Conservation (phyloP, 1,140 invertebrate species). For the Papilio aristodemus region DNA sequence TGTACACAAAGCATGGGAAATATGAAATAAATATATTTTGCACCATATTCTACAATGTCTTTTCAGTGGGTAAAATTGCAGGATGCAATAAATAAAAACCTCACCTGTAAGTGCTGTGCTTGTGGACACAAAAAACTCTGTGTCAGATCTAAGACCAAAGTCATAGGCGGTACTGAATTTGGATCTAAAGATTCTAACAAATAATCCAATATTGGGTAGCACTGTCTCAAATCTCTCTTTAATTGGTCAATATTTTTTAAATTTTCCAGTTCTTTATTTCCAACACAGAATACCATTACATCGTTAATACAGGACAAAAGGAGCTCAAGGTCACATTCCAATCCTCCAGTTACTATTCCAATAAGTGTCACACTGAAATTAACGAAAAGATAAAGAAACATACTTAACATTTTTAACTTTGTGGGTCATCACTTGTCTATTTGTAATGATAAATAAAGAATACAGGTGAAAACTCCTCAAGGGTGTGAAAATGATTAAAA, state of each 20-base stretch:
- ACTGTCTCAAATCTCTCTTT: conserved; percentile 88
- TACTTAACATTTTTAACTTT: too few species aligned
- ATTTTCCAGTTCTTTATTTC: conserved; percentile 87
- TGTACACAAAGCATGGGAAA: conserved; percentile 11
- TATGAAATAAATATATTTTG: not conserved
- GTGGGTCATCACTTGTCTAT: too few species aligned
- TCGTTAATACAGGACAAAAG: conserved; percentile 87
- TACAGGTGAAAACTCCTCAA: too few species aligned
- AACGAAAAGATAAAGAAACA: conserved; percentile 11
- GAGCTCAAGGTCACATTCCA: conserved; percentile 82
- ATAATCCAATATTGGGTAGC: conserved; percentile 87
- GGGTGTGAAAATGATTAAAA: too few species aligned
- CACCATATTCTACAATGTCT: not conserved
- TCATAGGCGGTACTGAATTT: conserved; percentile 81
- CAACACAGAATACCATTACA: conserved; percentile 88
- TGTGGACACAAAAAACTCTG: conserved; percentile 86
- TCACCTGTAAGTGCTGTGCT: conserved; percentile 86
- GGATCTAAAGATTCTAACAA: conserved; percentile 87
- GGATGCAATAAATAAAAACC: too few species aligned
- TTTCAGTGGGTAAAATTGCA: not conserved
- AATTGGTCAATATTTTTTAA: conserved; percentile 89
- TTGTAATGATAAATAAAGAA: too few species aligned
- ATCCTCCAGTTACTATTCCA: conserved; percentile 84
- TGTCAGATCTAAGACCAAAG: conserved; percentile 83
- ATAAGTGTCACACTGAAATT: conserved; percentile 83